These are phyloP conservation scores for Anas georgica DNA, from an alignment of 2,797 vertebrate genomes.

Conservation along the genomic window DNA sequence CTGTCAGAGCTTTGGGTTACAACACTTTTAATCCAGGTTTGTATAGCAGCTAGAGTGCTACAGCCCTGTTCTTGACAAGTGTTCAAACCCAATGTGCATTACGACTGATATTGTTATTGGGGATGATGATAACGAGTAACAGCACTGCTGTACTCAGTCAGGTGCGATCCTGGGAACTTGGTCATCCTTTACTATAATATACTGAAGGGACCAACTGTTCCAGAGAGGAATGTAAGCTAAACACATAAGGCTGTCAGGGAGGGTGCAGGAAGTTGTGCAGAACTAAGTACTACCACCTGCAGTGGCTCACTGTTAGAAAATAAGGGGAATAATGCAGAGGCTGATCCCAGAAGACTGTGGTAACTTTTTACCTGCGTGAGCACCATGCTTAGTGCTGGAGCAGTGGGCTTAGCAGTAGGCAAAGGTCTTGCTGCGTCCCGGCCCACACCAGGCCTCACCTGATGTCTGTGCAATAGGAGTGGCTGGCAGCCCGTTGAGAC, in stretches of 20 bases:
- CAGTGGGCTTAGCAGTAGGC: fast-evolving
- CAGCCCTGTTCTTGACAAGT: background rate
- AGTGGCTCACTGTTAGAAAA: background rate
- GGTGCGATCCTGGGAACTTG: background rate
- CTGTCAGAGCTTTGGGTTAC: background rate
- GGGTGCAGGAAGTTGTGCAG: background rate
- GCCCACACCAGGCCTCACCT: conserved; percentile 77
- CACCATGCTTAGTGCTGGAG: background rate
- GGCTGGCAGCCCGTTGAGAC: conserved; percentile 92
- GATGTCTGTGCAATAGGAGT: conserved; percentile 89
- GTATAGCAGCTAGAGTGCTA: background rate
- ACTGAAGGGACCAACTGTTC: background rate
- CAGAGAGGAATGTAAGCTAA: fast-evolving
- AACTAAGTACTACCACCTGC: background rate
- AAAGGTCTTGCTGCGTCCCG: background rate
- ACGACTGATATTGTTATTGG: background rate
- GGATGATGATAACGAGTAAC: background rate
- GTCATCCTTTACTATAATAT: fast-evolving
- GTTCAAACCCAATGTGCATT: background rate
- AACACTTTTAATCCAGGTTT: background rate
- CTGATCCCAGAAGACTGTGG: background rate
- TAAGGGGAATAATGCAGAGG: background rate
- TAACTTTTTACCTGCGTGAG: background rate
- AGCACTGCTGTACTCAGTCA: background rate
- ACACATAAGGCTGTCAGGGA: fast-evolving